Conservation (phyloP, 2,888 invertebrate species). For the Drosophila buzzatii region DNA sequence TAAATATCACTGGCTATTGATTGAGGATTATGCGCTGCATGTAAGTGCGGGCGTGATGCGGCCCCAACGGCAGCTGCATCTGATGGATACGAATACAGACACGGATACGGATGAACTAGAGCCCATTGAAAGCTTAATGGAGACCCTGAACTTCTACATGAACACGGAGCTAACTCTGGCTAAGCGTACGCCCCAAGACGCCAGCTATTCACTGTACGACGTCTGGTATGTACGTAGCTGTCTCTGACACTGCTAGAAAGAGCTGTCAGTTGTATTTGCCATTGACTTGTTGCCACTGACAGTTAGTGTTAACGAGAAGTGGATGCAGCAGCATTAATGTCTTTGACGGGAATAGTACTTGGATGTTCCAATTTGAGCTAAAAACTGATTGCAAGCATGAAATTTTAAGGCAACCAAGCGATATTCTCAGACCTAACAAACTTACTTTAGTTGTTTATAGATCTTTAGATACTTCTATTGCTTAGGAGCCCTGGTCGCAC, state of each 20-base stretch:
- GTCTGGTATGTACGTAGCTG: constrained; percentile 82
- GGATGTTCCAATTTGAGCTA: neutral
- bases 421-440: neutral
- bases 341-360: neutral
- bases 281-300: constrained; percentile 45
- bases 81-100: constrained; percentile 37
- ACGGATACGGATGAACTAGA: constrained; percentile 61
- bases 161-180: constrained; percentile 85
- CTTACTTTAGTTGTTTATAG: neutral
- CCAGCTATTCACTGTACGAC: constrained; percentile 80
- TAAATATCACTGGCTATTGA: constrained; percentile 85
- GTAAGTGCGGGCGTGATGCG: constrained; percentile 35
- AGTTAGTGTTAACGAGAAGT: constrained; percentile 25
- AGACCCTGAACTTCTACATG: constrained; percentile 85
- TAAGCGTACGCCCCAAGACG: constrained; percentile 65
- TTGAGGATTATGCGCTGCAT: constrained; percentile 83
- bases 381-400: neutral
- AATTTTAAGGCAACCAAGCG: neutral
- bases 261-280: constrained; percentile 33
- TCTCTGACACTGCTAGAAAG: constrained; percentile 2
- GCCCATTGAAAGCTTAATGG: constrained; percentile 84
- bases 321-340: neutral
- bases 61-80: constrained; percentile 32
- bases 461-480: too few species aligned
- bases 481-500: constrained; percentile 86